Evolutionary conservation across 2,888 invertebrate species (phyloP).

Genomic region (Cephonodes hylas): DNA sequence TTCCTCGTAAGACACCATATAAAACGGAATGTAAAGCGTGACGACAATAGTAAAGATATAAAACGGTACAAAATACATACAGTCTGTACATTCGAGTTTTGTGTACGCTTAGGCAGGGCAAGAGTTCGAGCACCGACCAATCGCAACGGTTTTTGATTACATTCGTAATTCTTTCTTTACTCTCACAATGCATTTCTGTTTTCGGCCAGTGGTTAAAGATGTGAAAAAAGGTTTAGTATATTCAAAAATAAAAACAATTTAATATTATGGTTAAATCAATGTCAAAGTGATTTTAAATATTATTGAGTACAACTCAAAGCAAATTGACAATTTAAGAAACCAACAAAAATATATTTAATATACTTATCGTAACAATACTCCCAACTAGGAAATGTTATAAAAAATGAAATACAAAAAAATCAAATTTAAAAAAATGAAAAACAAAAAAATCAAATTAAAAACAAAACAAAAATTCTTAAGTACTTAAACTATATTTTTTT

Average conservation of each 20-base stretch:
- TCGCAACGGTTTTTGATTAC: background rate
- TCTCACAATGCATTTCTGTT: background rate
- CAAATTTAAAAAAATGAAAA: too few species aligned
- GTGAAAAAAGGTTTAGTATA: background rate
- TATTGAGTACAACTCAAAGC: background rate
- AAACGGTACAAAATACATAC: background rate
- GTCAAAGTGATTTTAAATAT: too few species aligned
- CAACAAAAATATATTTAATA: background rate
- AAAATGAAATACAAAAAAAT: too few species aligned
- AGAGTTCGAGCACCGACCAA: background rate
- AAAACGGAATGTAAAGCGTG: background rate
- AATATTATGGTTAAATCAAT: too few species aligned
- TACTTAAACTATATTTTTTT: too few species aligned
- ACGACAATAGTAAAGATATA: conserved; percentile 8
- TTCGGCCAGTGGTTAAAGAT: background rate
- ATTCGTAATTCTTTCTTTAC: background rate
- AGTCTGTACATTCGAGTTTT: background rate
- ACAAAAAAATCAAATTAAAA: too few species aligned
- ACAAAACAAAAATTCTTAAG: too few species aligned
- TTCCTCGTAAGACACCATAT: conserved; percentile 4
- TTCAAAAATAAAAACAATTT: background rate
- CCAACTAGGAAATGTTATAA: background rate
- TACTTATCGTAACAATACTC: background rate
- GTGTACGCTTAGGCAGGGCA: background rate
- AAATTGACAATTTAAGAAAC: background rate